Evolutionary conservation across 2,888 invertebrate species (phyloP), one percentile per base, ranked within the genome.

Genomic region (Odontocolon sp.): DNA sequence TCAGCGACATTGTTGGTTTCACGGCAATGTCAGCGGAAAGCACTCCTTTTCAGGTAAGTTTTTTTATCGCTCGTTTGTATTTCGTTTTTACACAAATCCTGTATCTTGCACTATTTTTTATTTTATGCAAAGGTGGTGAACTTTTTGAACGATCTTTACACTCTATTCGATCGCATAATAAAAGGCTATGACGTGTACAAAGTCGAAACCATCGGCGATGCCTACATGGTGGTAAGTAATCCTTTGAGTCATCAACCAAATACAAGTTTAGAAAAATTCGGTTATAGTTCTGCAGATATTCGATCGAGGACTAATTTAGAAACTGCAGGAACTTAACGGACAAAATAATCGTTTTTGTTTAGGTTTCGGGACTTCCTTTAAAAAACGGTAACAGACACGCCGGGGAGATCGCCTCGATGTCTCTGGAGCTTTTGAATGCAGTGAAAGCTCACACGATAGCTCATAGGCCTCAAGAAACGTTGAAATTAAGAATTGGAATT

Each of bases 131-230:
- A 67, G 94, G 95, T 99, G 86, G 99, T 99, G 66, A 97, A 97
- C 91, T 98, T 99, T 91, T 93, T 99, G 79, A 99, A 99, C 92
- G 98, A 99, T 91, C 93, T 99, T 89, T 99, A 99, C 92, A 99
- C 99, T 56, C 94, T 98, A 81, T 99, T 99, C 91, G 99, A 99
- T 92, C 94, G 96, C 85, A 98, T 99, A 87, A 98, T 99, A 84
- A 95, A 97, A 91, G 97, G 97, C 85, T 99, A 98, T 90, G 98
- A 99, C 89, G 99, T 99, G 50, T 99, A 99, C 91, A 99, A 99
- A 92, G 99, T 99, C 77, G 97, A 98, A 92, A 98, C 97, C 42
- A 98, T 98, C 77, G 98, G 98, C 26, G 96, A 96, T 87, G 94
- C 94, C 1, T 94, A 94, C 87, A 94, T 94, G 94, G 94, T 94